Evolutionary conservation across 2,888 invertebrate genomes (phyloP).

Genomic region (Drosophila differens): DNA sequence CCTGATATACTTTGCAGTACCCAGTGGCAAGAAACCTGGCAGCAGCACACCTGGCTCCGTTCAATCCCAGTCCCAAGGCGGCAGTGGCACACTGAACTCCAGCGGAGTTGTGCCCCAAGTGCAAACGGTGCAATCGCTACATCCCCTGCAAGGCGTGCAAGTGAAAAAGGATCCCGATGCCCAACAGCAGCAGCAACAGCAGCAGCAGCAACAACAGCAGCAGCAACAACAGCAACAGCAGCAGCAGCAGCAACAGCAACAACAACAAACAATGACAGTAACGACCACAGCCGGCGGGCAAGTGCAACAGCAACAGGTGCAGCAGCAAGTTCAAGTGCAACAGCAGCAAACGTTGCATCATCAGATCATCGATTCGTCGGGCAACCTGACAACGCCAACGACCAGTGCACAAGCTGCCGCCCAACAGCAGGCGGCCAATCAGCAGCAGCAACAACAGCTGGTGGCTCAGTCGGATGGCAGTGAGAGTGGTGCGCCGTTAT

Average conservation of each 20-base stretch:
- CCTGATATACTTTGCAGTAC: conserved; percentile 55
- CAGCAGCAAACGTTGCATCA: conserved; percentile 81
- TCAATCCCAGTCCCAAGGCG: conserved; percentile 50
- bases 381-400: conserved; percentile 84
- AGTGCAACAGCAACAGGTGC: conserved; percentile 79
- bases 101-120: conserved; percentile 82
- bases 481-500: conserved; percentile 84
- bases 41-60: conserved; percentile 56
- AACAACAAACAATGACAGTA: conserved; percentile 68
- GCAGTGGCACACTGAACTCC: conserved; percentile 47
- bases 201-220: conserved; percentile 72
- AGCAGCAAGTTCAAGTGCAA: conserved; percentile 72
- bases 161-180: conserved; percentile 86
- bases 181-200: conserved; percentile 74
- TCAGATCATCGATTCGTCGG: conserved; percentile 85
- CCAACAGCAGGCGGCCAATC: conserved; percentile 70
- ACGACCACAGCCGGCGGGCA: conserved; percentile 66
- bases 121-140: conserved; percentile 84
- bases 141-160: conserved; percentile 84
- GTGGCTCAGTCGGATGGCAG: conserved; percentile 85
- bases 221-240: conserved; percentile 73
- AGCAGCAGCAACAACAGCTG: conserved; percentile 78
- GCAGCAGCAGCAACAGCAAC: conserved; percentile 74
- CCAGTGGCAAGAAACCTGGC: conserved; percentile 72
- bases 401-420: conserved; percentile 75